These are phyloP conservation scores for Tenrec ecaudatus DNA, from an alignment of 2,113 vertebrate genomes.

Conservation along the genomic window DNA sequence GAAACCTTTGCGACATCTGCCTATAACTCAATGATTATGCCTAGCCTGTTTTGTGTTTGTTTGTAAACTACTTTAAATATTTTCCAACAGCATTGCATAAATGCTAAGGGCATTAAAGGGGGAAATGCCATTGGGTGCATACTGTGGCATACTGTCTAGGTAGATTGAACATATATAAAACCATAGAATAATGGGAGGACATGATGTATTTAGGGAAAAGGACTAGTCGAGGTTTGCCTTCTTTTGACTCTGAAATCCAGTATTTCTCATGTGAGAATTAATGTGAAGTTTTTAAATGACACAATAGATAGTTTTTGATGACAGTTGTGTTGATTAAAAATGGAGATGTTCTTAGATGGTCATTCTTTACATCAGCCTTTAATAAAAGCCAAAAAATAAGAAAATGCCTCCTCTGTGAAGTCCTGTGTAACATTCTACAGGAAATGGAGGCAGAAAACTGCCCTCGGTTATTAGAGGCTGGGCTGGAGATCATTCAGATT, in stretches of 20 bases:
- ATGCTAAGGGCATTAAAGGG: background rate
- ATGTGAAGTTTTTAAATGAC: background rate
- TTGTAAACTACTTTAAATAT: background rate
- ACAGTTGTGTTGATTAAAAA: background rate
- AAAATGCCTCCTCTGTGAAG: background rate
- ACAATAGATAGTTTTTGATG: background rate
- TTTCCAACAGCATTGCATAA: background rate
- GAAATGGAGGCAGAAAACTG: background rate
- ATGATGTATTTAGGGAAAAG: background rate
- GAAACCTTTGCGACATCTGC: too few relatives aligned
- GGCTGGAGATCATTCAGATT: background rate
- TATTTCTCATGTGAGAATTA: background rate
- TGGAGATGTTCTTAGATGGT: background rate
- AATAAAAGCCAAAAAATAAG: conserved; percentile 13
- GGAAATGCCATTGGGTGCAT: background rate
- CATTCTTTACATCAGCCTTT: background rate
- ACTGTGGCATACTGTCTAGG: background rate
- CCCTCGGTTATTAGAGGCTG: background rate
- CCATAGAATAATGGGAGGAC: background rate
- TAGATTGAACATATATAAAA: background rate
- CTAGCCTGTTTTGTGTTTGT: background rate
- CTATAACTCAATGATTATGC: too few relatives aligned
- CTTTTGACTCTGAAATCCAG: background rate
- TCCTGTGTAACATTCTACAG: background rate
- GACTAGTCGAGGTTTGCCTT: background rate